Evolutionary conservation across 2,888 invertebrate species (phyloP), one percentile per base, ranked within the genome.

Genomic region (Sesia bembeciformis): DNA sequence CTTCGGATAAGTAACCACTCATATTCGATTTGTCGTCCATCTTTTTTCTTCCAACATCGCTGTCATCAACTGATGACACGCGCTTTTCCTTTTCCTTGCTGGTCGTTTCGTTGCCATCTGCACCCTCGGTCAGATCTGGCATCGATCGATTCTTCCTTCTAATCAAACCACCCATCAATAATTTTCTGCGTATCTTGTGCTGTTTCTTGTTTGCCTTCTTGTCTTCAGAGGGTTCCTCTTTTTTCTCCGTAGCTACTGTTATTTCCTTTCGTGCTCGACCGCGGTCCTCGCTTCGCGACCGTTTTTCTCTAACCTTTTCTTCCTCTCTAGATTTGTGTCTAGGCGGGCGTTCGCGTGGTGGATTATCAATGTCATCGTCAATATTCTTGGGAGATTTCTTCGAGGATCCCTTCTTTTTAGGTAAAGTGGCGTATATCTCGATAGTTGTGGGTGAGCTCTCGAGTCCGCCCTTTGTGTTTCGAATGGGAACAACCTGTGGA

Each of bases 381-480:
- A 93, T 92, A 8, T 91, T 90, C 69, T 93, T 93, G 3, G 93
- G 91, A 0, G 92, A 90, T 62, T 91, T 92, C 64, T 94, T 93
- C 0, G 93, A 78, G 0, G 91, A 91, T 50, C 93, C 93, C 69
- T 96, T 96, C 81, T 95, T 96, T 79, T 97, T 97, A 1, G 97
- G 97, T 40, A 97, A 79, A 0, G 97, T 97, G 0, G 97, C 97
- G 74, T 97, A 97, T 60, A 97, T 96, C 84, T 97, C 97, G 57
- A 97, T 97, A 62, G 92, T 96, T 4, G 81, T 81, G 60, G 95
- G 94, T 0, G 95, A 86, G n/a, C 93, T 94, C 74, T 96, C 95
- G 53, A 95, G 91, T 75, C 74, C 93, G 80, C 92, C 93, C 64
- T 93, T 92, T 55, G 93, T 94, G 70, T 94, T 95, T 61, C 94